Evolutionary conservation across 2,888 invertebrate genomes (phyloP).

Genomic region (Ormyrus rosae): DNA sequence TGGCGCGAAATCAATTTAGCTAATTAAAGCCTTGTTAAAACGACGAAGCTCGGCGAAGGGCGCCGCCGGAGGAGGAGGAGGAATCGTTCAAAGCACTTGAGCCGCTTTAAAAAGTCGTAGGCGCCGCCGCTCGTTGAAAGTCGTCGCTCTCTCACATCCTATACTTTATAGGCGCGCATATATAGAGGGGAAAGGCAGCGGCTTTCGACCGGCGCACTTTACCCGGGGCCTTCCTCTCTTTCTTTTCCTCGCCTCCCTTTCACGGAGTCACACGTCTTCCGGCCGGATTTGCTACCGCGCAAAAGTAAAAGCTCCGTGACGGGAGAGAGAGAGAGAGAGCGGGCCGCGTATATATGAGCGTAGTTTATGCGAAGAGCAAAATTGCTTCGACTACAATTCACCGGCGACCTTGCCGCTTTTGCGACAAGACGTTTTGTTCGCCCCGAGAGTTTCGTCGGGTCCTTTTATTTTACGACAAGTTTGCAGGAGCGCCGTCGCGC

Average conservation of each 20-base stretch:
- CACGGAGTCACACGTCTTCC: constrained; percentile 44
- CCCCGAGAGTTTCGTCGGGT: no score
- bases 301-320: constrained; percentile 32
- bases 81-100: constrained; percentile 39
- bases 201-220: constrained; percentile 10
- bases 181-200: not conserved
- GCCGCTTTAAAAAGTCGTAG: constrained; percentile 33
- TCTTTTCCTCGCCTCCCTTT: constrained; percentile 13
- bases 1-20: constrained; percentile 54
- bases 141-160: not conserved
- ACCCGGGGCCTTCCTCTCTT: not conserved
- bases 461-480: no score
- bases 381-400: constrained; percentile 21
- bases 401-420: no score
- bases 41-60: constrained; percentile 13
- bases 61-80: not conserved
- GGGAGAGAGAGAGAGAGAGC: not conserved
- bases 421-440: no score
- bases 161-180: not conserved
- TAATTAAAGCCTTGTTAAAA: constrained; percentile 55
- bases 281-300: constrained; percentile 4
- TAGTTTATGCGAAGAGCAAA: constrained; percentile 9
- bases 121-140: constrained; percentile 38
- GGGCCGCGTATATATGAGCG: not conserved
- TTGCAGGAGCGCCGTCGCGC: no score